These are phyloP conservation scores for Calypte anna DNA, from an alignment of 2,113 vertebrate genomes.

Conservation along the genomic window DNA sequence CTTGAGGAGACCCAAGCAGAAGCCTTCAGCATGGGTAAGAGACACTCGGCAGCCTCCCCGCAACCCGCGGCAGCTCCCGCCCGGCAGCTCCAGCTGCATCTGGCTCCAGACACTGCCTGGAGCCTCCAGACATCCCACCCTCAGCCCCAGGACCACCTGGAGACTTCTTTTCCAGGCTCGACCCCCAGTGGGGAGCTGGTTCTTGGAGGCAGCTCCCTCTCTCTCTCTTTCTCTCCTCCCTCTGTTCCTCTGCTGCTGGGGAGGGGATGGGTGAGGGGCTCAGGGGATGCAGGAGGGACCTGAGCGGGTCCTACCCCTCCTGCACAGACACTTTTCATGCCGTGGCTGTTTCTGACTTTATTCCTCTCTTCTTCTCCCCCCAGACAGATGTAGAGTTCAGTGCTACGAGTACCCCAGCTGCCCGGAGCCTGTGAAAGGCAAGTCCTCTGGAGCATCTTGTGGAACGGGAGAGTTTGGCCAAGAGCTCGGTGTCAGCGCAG, in stretches of 20 bases:
- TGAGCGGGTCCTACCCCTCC: background rate
- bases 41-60: background rate
- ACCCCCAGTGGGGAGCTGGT: background rate
- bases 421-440: background rate
- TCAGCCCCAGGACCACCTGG: too few species aligned
- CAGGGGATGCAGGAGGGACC: background rate
- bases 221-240: too few species aligned
- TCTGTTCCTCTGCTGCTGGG: background rate
- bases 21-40: conserved; percentile 32
- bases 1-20: background rate
- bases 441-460: background rate
- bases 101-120: background rate
- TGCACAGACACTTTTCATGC: rapidly evolving
- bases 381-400: conserved; percentile 17
- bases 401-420: background rate
- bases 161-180: background rate
- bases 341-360: rapidly evolving
- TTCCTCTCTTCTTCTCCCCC: background rate
- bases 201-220: too few species aligned
- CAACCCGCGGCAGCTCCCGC: background rate
- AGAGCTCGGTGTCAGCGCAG: background rate
- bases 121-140: too few species aligned
- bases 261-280: background rate
- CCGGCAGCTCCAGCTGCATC: background rate
- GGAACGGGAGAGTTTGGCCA: background rate